Conservation (phyloP, 2,113 vertebrate species). For the Phrynosoma platyrhinos region DNA sequence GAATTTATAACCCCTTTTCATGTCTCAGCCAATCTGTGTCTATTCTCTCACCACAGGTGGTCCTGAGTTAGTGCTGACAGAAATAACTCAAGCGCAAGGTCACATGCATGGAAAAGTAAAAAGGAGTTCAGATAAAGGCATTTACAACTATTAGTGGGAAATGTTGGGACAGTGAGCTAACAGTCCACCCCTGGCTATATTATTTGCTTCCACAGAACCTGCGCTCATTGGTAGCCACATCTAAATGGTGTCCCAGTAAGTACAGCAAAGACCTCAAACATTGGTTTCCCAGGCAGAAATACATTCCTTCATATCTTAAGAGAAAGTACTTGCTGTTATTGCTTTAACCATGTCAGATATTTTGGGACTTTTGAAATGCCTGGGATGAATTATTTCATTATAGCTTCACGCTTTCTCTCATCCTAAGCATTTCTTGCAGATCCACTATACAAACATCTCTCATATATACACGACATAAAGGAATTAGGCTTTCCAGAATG, state of each 20-base stretch:
- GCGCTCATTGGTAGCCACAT: not conserved
- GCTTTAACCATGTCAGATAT: not conserved
- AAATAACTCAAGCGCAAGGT: constrained; percentile 42
- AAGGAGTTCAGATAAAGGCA: constrained; percentile 42
- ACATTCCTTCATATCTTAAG: not conserved
- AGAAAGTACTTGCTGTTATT: not conserved
- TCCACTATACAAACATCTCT: not conserved
- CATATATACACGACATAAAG: too few relatives aligned
- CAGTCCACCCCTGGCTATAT: not conserved
- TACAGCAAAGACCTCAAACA: not conserved
- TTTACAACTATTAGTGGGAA: constrained; percentile 42
- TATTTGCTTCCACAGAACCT: not conserved
- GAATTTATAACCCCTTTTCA: constrained; percentile 36
- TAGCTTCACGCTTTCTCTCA: not conserved
- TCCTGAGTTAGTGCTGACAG: constrained; percentile 42
- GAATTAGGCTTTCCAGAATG: too few relatives aligned
- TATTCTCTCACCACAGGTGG: constrained; percentile 40
- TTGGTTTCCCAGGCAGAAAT: not conserved
- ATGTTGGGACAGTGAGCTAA: not conserved
- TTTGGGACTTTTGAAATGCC: too few relatives aligned
- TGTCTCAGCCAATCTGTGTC: constrained; percentile 29
- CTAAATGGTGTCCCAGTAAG: too few relatives aligned
- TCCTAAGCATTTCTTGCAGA: not conserved
- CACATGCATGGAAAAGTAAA: constrained; percentile 43
- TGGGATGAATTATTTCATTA: not conserved